phyloP scores from a whole-genome alignment of 2,113 vertebrate genomes.

The Mesitornis unicolor region DNA sequence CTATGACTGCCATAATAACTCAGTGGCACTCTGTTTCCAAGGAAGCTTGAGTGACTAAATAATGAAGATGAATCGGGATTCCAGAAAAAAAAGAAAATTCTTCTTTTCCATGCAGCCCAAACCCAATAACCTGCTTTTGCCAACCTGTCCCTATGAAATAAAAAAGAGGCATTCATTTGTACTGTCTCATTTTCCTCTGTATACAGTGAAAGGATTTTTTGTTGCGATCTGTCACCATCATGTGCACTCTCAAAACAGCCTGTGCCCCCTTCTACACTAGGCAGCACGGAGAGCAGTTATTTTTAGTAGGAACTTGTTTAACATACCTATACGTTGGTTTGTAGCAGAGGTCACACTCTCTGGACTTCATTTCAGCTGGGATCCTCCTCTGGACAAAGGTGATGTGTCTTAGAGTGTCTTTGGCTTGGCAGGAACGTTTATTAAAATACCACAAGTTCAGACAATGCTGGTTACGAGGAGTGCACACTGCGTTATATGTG shows the following conservation, averaged over 20 bases:
- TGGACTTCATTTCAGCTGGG: not conserved
- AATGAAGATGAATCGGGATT: not conserved
- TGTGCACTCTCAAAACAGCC: not conserved
- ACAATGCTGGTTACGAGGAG: constrained; percentile 35
- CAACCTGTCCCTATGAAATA: not conserved
- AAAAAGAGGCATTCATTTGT: not conserved
- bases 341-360: not conserved
- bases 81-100: not conserved
- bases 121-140: not conserved
- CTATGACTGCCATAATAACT: not conserved
- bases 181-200: not conserved
- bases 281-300: not conserved
- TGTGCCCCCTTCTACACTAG: not conserved
- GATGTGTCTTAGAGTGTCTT: not conserved
- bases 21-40: not conserved
- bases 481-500: not conserved
- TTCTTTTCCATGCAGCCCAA: not conserved
- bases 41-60: not conserved
- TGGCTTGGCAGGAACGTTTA: not conserved
- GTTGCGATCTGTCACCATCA: not conserved
- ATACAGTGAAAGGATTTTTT: not conserved
- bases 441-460: constrained; percentile 51
- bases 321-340: constrained; percentile 23
- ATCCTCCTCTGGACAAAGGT: constrained; percentile 36
- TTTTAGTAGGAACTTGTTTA: not conserved